phyloP scores from a whole-genome alignment of 1,140 invertebrate species.

The Drosophila quadrilineata region DNA sequence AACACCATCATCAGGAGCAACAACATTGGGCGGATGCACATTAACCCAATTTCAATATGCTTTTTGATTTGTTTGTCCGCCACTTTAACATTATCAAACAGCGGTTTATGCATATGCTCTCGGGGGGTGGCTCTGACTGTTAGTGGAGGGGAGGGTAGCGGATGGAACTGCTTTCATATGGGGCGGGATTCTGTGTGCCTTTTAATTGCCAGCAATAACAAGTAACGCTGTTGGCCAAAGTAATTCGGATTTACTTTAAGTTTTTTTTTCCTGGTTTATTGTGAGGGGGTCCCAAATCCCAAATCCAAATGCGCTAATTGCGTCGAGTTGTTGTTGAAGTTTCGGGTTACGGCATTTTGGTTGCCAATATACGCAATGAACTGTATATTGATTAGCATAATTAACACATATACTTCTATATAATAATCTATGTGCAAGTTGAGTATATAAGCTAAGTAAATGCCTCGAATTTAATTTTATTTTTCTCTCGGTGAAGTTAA shows the following conservation, averaged over 20 bases:
- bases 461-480: no score
- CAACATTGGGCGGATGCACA: conserved; percentile 44
- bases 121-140: no score
- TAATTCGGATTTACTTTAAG: conserved; percentile 49
- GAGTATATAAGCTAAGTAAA: no score
- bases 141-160: conserved; percentile 17
- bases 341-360: conserved; percentile 32
- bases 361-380: conserved; percentile 40
- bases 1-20: conserved; percentile 12
- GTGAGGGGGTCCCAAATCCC: conserved; percentile 66
- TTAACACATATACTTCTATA: conserved; percentile 18
- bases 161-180: neutral
- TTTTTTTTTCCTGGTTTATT: no score
- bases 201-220: conserved; percentile 79
- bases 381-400: conserved; percentile 66
- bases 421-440: neutral
- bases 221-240: conserved; percentile 58
- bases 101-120: conserved; percentile 52
- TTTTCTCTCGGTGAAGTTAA: no score
- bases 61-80: conserved; percentile 78
- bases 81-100: conserved; percentile 80
- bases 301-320: conserved; percentile 68
- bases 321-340: conserved; percentile 59
- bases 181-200: conserved; percentile 40
- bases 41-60: conserved; percentile 81